phyloP scores from a whole-genome alignment of 2,888 invertebrate species.

The Plemyria rubiginata region DNA sequence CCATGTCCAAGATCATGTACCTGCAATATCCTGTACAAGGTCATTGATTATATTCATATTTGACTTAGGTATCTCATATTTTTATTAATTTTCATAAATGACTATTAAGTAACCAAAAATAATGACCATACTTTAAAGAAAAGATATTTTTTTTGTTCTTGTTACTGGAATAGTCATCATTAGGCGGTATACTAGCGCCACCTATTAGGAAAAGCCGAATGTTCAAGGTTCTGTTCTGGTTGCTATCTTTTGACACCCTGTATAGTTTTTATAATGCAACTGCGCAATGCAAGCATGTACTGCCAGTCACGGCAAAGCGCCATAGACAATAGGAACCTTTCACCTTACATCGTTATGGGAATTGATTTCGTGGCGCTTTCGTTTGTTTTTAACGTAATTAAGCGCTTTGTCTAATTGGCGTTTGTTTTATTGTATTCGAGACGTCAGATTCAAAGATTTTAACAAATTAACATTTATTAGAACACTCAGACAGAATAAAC shows the following conservation, averaged over 20 bases:
- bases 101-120: too few species aligned
- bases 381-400: slow-evolving; percentile 43
- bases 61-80: too few species aligned
- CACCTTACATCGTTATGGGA: slow-evolving; percentile 63
- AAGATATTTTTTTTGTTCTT: too few species aligned
- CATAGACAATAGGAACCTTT: slow-evolving; percentile 62
- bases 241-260: background rate
- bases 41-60: too few species aligned
- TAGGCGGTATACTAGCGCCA: too few species aligned
- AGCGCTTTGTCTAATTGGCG: slow-evolving; percentile 17
- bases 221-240: background rate
- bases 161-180: too few species aligned
- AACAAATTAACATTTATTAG: background rate
- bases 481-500: background rate
- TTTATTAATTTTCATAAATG: too few species aligned
- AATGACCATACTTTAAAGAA: too few species aligned
- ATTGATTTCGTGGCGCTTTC: slow-evolving; percentile 59
- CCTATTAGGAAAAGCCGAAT: background rate
- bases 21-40: too few species aligned
- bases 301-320: slow-evolving; percentile 24
- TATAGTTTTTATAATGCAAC: slow-evolving; percentile 23
- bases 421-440: slow-evolving; percentile 16
- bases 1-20: too few species aligned
- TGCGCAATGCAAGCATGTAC: slow-evolving; percentile 27
- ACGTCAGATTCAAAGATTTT: too few species aligned